phyloP scores from a whole-genome alignment of 2,113 vertebrate genomes.

The Ophthalmotilapia sp. region DNA sequence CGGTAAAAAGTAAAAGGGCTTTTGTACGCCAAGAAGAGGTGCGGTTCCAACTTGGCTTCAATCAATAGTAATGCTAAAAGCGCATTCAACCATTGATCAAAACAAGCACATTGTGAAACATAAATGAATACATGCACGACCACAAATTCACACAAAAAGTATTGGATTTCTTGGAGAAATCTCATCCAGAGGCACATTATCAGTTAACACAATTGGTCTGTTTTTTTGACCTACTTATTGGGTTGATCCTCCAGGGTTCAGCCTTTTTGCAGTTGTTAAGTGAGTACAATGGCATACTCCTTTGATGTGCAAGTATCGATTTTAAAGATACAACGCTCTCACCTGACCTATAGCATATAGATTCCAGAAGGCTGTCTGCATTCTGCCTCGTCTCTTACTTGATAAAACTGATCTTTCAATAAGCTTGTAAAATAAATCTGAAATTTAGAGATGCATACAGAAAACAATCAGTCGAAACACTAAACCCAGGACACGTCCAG shows the following conservation, averaged over 20 bases:
- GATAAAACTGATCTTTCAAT: slow-evolving; percentile 51
- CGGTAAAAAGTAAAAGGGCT: slow-evolving; percentile 23
- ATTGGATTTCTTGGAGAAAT: not conserved
- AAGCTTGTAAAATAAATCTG: not conserved
- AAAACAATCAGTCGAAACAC: not conserved
- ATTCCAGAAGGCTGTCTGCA: slow-evolving; percentile 47
- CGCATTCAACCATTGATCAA: not conserved
- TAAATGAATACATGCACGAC: not conserved
- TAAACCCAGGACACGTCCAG: not conserved
- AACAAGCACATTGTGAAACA: not conserved
- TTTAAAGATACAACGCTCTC: slow-evolving; percentile 61
- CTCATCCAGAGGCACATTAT: slow-evolving; percentile 42
- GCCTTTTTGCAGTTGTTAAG: slow-evolving; percentile 63
- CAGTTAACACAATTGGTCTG: slow-evolving; percentile 64
- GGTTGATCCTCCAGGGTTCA: slow-evolving; percentile 55
- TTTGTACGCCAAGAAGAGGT: not conserved
- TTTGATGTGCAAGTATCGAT: slow-evolving; percentile 69
- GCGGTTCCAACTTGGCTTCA: not conserved
- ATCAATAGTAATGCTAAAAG: slow-evolving; percentile 20
- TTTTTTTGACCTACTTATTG: slow-evolving; percentile 66
- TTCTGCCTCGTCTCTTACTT: slow-evolving; percentile 27
- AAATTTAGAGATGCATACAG: not conserved
- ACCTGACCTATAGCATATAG: slow-evolving; percentile 67
- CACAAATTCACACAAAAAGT: not conserved
- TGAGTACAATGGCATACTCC: slow-evolving; percentile 54